A percentile compares a stretch with the other conserved stretches of the same genome.
These are phyloP conservation scores for Drosophila kanekoi DNA, from an alignment of 2,888 invertebrate genomes.

Conservation along the genomic window DNA sequence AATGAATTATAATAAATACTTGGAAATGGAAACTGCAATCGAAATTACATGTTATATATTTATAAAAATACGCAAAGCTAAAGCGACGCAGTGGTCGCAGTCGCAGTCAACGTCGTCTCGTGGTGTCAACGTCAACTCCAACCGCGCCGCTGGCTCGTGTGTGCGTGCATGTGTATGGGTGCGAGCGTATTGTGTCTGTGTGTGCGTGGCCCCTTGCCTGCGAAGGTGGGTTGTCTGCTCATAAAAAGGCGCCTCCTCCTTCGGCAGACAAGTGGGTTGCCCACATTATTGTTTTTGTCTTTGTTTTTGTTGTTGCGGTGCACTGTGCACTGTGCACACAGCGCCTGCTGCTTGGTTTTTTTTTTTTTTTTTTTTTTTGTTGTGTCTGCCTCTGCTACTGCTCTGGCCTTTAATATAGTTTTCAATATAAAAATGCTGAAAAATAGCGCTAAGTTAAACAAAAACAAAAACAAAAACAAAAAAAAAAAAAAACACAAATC, in stretches of 20 bases:
- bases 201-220: conserved; percentile 35
- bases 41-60: conserved; percentile 48
- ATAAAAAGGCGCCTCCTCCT: conserved; percentile 45
- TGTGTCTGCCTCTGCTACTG: neutral
- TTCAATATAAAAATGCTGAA: conserved; percentile 34
- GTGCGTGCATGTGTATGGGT: conserved; percentile 15
- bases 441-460: conserved; percentile 10
- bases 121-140: conserved; percentile 61
- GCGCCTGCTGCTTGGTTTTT: neutral
- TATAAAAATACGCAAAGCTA: conserved; percentile 40
- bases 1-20: conserved; percentile 26
- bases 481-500: conserved; percentile 25
- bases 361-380: neutral
- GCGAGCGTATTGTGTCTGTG: conserved; percentile 13
- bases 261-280: conserved; percentile 29
- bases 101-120: conserved; percentile 47
- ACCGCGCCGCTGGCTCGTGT: conserved; percentile 38
- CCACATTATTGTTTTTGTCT: conserved; percentile 13
- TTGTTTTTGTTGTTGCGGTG: conserved; percentile 22
- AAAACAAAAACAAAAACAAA: no score
- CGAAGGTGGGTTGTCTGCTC: conserved; percentile 34
- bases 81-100: conserved; percentile 30
- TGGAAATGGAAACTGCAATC: conserved; percentile 30
- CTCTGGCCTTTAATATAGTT: conserved; percentile 24
- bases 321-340: conserved; percentile 10